Percentiles rank a stretch among this genome's conserved stretches.
Conservation (phyloP, 1,140 invertebrate species). For the Drosophila navojoa region DNA sequence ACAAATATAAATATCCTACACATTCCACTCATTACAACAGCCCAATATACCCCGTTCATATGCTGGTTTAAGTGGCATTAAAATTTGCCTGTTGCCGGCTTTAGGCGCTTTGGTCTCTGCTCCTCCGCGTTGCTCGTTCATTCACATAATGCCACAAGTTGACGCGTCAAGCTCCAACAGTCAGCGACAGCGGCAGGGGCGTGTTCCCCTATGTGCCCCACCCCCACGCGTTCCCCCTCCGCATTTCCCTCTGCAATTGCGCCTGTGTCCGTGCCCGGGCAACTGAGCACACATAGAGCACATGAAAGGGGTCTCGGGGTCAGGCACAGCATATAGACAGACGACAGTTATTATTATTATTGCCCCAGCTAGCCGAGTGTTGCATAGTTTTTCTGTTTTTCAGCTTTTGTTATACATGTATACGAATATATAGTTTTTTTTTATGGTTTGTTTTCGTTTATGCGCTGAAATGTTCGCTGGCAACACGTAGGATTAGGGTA, state of each 20-base stretch:
- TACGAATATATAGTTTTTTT: conserved; percentile 22
- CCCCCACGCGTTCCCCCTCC: no score
- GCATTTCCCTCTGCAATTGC: neutral
- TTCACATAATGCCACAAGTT: conserved; percentile 41
- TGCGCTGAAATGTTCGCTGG: conserved; percentile 43
- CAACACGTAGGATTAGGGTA: conserved; percentile 34
- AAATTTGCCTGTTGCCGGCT: conserved; percentile 60
- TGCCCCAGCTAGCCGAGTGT: conserved; percentile 15
- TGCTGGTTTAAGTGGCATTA: conserved; percentile 7
- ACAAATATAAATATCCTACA: no score
- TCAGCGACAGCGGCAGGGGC: conserved; percentile 49
- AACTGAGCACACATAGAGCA: neutral
- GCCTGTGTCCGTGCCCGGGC: neutral
- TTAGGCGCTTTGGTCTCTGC: conserved; percentile 29
- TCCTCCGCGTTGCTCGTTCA: conserved; percentile 12
- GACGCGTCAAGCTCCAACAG: conserved; percentile 75
- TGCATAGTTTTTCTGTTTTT: conserved; percentile 38
- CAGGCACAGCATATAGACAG: conserved; percentile 16
- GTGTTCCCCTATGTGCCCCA: neutral
- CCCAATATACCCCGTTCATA: neutral
- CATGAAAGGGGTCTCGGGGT: conserved; percentile 33
- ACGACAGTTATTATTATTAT: conserved; percentile 50
- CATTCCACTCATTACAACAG: neutral
- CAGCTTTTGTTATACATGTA: conserved; percentile 32
- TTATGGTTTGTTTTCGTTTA: conserved; percentile 64